Base-by-base conservation (phyloP, 2,797 vertebrate genomes). In the Alectoris magna region DNA sequence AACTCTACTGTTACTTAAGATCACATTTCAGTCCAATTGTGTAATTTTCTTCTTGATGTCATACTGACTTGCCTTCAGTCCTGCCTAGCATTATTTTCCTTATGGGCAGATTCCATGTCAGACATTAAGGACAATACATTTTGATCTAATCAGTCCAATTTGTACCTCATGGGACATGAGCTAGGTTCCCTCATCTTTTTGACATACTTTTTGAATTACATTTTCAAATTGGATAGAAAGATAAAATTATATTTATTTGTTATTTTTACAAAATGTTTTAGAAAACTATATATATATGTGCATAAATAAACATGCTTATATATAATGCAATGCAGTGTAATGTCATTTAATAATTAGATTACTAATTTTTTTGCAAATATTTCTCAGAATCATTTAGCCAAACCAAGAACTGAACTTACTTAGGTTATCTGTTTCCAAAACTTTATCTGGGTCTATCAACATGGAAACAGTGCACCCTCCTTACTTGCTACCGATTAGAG, bases 141-240 rank as follows among this genome's bases (percentile, higher is more conserved):
- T 84, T 95, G 91, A 96, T 31, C 70, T 73, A 88, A 89, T 78
- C 73, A 81, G 91, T 81, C 39, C 82, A 89, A 34, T 85, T 51
- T 63, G 21, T 85, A 87, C 18, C n/a, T 93, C 24, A 39, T 67
- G 36, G 59, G 84, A 72, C 8, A 34, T 34, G 34, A 74, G 49
- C 16, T 43, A 60, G 27, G 18, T n/a, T 91, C 22, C 41, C 66
- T 85, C 72, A 43, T 66, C 27, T 84, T 11, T 56, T 77, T 56
- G 18, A n/a, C 9, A 72, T 12, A 64, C 15, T 77, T 63, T 72
- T 27, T 46, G 71, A 66, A 16, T 51, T 80, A 53, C 1, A 27
- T 11, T 87, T 91, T 69, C 58, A 88, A 83, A 83, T 17, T 0
- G 2, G 19, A 86, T 12, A 84, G 26, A 63, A 12, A 76, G 27